phyloP scores from a whole-genome alignment of 2,113 vertebrate species.

The Ginglymostoma cirratum region DNA sequence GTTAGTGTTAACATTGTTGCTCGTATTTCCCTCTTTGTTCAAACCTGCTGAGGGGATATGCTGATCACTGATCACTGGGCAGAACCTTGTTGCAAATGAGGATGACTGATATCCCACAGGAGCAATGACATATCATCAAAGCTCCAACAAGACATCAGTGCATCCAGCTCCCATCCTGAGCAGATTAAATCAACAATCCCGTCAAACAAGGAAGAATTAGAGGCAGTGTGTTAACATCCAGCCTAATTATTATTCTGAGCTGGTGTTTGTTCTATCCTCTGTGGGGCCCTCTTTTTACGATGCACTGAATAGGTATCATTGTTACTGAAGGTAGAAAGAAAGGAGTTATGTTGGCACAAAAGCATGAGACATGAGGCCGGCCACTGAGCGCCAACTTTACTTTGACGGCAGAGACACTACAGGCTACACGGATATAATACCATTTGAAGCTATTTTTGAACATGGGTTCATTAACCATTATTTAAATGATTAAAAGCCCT shows the following conservation, averaged over 20 bases:
- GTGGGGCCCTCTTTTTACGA: not conserved
- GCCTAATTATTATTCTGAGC: constrained; percentile 1
- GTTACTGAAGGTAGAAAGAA: not conserved
- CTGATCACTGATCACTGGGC: not conserved
- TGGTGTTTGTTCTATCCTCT: not conserved
- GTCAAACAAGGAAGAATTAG: not conserved
- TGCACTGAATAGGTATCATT: constrained; percentile 17
- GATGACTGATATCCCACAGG: not conserved
- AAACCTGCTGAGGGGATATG: not conserved
- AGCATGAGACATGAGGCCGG: not conserved
- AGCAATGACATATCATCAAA: not conserved
- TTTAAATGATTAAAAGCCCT: not conserved
- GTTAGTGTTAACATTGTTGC: not conserved
- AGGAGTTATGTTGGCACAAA: not conserved
- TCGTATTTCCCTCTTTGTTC: not conserved
- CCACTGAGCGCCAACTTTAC: not conserved
- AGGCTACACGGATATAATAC: not conserved
- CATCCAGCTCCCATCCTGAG: not conserved
- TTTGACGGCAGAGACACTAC: not conserved
- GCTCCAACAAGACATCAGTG: not conserved
- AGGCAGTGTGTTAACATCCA: not conserved
- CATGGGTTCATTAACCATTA: not conserved
- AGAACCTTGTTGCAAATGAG: not conserved
- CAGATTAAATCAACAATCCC: not conserved
- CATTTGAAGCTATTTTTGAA: not conserved